Conservation (phyloP, 1,140 invertebrate genomes). For the Ceratina australensis region DNA sequence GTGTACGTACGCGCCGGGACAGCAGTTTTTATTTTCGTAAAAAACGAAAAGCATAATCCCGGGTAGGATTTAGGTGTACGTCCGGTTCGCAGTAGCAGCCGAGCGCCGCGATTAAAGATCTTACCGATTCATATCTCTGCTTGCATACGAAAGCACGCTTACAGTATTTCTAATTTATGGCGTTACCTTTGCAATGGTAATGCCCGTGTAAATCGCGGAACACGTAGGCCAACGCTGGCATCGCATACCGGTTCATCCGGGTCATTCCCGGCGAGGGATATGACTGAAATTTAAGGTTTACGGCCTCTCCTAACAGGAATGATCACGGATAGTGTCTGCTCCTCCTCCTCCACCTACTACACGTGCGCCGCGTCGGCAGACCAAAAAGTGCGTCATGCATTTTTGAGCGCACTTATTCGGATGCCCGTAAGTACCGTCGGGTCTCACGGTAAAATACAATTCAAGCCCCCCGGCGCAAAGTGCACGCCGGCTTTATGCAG, state of each 20-base stretch:
- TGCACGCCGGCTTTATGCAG: conserved; percentile 17
- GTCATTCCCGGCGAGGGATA: conserved; percentile 49
- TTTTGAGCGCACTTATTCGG: conserved; percentile 62
- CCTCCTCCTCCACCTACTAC: no score
- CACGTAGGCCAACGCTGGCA: conserved; percentile 44
- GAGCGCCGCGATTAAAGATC: conserved; percentile 63
- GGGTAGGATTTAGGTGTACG: not conserved
- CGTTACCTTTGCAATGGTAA: conserved; percentile 67
- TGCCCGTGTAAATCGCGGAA: conserved; percentile 61
- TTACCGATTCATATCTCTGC: conserved; percentile 63
- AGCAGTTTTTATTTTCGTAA: not conserved
- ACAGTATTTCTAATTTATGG: conserved; percentile 67
- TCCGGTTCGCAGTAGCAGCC: not conserved
- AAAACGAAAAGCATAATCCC: not conserved
- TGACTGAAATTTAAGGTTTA: conserved; percentile 61
- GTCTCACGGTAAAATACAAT: conserved; percentile 14
- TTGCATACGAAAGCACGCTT: conserved; percentile 57
- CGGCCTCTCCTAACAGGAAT: conserved; percentile 52
- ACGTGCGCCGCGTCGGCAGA: not conserved
- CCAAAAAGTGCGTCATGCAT: conserved; percentile 52
- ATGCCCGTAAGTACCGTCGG: conserved; percentile 53
- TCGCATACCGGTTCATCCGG: conserved; percentile 60
- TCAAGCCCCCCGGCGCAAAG: conserved; percentile 50
- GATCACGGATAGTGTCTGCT: conserved; percentile 38
- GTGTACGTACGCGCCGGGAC: not conserved